Evolutionary conservation across 2,888 invertebrate species (phyloP), one percentile per base, ranked within the genome.

Genomic region (Thera obeliscata): DNA sequence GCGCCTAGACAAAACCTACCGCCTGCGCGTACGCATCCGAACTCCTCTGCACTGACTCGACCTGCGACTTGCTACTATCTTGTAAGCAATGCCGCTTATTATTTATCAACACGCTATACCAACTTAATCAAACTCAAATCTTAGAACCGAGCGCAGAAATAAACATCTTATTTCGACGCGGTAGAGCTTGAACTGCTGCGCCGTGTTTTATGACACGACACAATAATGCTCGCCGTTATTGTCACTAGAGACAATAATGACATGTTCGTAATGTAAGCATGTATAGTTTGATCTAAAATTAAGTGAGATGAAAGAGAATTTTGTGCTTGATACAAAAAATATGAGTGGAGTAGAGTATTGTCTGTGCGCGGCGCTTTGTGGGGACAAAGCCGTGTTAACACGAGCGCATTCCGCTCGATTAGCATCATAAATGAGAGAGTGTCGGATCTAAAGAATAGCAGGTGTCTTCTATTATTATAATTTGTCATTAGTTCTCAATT

Each of bases 401-500:
- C 83, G 85, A 82, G 82, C 87, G 85, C 86, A 91, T 89, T 89
- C 87, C 91, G 91, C 88, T 90, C 93, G 87, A 92, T 93, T 93
- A 90, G 86, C 85, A 82, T 91, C 92, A 93, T 93, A 93, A 93
- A 93, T 92, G 92, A 93, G 93, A 91, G 91, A 91, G 90, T 92
- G 90, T 88, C 83, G 83, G 92, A 93, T 93, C 93, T 91, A 92
- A 92, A 92, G 93, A 89, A 93, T 91, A 91, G 88, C 93, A 93
- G 93, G 93, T 93, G 93, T 91, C 82, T 84, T 84, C 87, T 88
- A 90, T 93, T 93, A 91, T 88, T 86, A 90, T 88, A 90, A 92
- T 92, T 90, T 90, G 91, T 91, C 91, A 92, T 91, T 89, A 84
- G 85, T 85, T 81, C 84, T 87, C 86, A 85, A 85, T 82, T 63